Base-by-base conservation (phyloP, 2,888 invertebrate species). In the Amblyjoppa proteus region DNA sequence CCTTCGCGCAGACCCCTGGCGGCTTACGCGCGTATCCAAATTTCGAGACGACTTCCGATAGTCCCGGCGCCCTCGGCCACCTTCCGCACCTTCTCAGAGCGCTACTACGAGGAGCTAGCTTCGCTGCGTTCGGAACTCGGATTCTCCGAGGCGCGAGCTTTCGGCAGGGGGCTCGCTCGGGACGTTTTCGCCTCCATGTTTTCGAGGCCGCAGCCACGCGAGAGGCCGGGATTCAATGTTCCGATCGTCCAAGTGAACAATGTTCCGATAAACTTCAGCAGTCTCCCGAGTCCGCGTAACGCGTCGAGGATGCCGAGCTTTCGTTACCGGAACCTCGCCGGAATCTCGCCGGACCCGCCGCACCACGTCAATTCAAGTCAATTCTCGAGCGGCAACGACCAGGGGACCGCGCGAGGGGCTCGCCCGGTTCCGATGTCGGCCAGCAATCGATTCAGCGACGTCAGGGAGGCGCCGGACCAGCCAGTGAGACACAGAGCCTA, bases 171-270 rank as follows among this genome's bases (percentile, higher is more conserved):
- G 11, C 28, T 49, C 16, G 16, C 11, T 58, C 58, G 58, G 25
- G 25, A 25, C 4, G 5, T 58, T 58, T 13, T 58, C 28, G 28
- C 4, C 11, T 11, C 41, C 1, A 9, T 20, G 20, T 25, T 7
- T 9, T 7, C 38, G 28, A n/a, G 38, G 2, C 68, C 53, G 38
- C 25, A 68, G 25, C 25, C 11, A 6, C 53, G 16, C 25, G 76
- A 79, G 11, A 88, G 89, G 45, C 87, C 86, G 25, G 88, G 89
- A 25, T 90, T 91, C 25, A 92, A 91, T 0, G 94, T 96, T 89
- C 96, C 96, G 1, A 93, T 95, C 13, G 95, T 96, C 89, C 96
- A 96, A 88, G 95, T 96, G 49, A 96, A 96, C 87, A 96, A 96
- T 88, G 94, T 95, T n/a, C 95, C 95, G 0, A 92, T 95, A 1